Evolutionary conservation across 2,113 vertebrate species (phyloP), one percentile per base, ranked within the genome.

Genomic region (Nannospalax galili): DNA sequence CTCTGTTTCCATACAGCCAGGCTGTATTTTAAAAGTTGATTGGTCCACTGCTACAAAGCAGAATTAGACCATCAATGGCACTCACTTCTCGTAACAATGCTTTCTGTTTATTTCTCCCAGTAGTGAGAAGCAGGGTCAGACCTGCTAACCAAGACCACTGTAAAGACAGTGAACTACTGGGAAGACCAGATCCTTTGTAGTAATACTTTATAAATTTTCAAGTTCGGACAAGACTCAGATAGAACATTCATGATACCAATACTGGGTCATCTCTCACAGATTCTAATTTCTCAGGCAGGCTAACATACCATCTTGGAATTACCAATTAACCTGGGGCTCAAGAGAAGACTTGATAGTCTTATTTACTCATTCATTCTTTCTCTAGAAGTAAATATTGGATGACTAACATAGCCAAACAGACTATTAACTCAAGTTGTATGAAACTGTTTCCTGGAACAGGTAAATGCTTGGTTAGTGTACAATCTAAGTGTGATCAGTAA

Each of bases 331-430:
- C 75, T 0, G 60, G 35, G 85, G 37, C 28, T 74, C 73, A 85
- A 90, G 9, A n/a, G 52, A 37, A 95, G 67, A 20, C 42, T 67
- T 67, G 24, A 58, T 0, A 42, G 26, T 40, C 42, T 20, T 69
- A 16, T 52, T 45, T 40, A 64, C 30, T 75, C 48, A 37, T 56
- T 35, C 10, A 30, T 48, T 82, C 40, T 56, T 93, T 81, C 69
- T 65, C 48, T 67, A 35, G 93, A 96, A 93, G 78, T 35, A 88
- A 95, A 92, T 64, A 79, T 8, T 65, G 64, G 81, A 65, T 7
- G 62, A 69, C 20, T 79, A 95, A 81, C 32, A 70, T 9, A 94
- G 67, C 26, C 74, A 91, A 91, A 81, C 56, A 75, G 6, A 32
- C 16, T 56, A 67, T 95, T 86, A 88, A 40, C 28, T 89, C 92